These are phyloP conservation scores for Caenorhabditis imperialis DNA, from an alignment of 2,888 invertebrate genomes.

Conservation along the genomic window DNA sequence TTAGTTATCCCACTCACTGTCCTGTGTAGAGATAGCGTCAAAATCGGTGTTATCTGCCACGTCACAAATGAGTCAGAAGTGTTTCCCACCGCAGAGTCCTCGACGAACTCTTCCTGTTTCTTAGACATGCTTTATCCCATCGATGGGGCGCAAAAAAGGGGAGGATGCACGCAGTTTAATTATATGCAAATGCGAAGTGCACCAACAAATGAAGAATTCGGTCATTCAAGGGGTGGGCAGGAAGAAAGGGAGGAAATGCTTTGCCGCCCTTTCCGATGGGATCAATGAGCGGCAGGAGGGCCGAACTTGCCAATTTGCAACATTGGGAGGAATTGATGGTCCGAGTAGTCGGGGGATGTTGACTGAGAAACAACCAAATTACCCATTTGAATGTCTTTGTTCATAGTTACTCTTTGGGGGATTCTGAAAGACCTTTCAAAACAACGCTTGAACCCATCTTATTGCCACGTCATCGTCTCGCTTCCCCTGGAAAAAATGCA, in stretches of 20 bases:
- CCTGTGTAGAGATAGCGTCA: too few relatives aligned
- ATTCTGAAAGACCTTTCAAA: too few relatives aligned
- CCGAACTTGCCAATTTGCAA: conserved; percentile 40
- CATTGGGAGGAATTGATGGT: too few relatives aligned
- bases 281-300: conserved; percentile 44
- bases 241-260: conserved; percentile 21
- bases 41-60: too few relatives aligned
- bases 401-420: too few relatives aligned
- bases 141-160: conserved; percentile 7
- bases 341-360: background rate
- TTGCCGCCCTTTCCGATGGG: conserved; percentile 26
- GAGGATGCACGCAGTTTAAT: conserved; percentile 31
- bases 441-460: background rate
- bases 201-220: conserved; percentile 51
- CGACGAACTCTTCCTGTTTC: background rate
- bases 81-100: too few relatives aligned
- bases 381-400: too few relatives aligned
- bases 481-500: background rate
- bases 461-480: conserved; percentile 4
- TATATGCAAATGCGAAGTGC: conserved; percentile 52
- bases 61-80: too few relatives aligned
- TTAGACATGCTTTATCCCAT: conserved; percentile 12
- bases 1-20: conserved; percentile 49
- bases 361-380: too few relatives aligned
- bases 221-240: conserved; percentile 37